Conservation (phyloP, 2,888 invertebrate genomes). For the Ochropacha duplaris region DNA sequence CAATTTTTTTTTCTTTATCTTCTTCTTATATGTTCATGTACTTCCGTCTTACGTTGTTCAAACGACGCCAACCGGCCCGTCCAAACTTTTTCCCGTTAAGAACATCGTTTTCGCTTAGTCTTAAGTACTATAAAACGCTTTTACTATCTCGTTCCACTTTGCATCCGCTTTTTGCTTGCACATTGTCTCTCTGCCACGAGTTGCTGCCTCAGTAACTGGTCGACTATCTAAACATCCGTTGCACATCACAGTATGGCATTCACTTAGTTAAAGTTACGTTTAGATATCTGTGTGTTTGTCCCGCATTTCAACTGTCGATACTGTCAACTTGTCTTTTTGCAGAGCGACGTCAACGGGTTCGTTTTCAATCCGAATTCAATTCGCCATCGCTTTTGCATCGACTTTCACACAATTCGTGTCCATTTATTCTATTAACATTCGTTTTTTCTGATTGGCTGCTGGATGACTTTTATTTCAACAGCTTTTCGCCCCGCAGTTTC, state of each 20-base stretch:
- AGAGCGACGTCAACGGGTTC: slow-evolving; percentile 23
- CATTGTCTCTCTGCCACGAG: slow-evolving; percentile 7
- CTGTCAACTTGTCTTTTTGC: slow-evolving; percentile 30
- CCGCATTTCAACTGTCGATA: slow-evolving; percentile 34
- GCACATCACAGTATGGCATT: slow-evolving; percentile 9
- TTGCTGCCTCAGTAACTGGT: slow-evolving; percentile 14
- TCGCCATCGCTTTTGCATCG: slow-evolving; percentile 15
- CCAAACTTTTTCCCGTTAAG: no score
- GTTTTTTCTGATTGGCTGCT: background rate
- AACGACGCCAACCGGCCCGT: no score
- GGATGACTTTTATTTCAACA: background rate
- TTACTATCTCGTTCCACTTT: slow-evolving; percentile 23
- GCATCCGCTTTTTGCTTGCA: slow-evolving; percentile 23
- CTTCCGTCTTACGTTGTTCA: no score
- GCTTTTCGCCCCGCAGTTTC: no score
- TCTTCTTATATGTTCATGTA: no score
- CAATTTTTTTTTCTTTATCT: no score
- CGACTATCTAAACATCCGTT: slow-evolving; percentile 16
- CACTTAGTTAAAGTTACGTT: slow-evolving; percentile 17
- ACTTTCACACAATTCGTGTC: background rate
- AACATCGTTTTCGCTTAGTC: slow-evolving; percentile 14
- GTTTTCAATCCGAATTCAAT: slow-evolving; percentile 37
- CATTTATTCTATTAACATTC: background rate
- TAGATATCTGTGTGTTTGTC: slow-evolving; percentile 9
- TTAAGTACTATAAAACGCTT: slow-evolving; percentile 8